A percentile compares a stretch with the other conserved stretches of the same genome.
These are phyloP conservation scores for Drosophila sordidula DNA, from an alignment of 2,888 invertebrate genomes.

Conservation along the genomic window DNA sequence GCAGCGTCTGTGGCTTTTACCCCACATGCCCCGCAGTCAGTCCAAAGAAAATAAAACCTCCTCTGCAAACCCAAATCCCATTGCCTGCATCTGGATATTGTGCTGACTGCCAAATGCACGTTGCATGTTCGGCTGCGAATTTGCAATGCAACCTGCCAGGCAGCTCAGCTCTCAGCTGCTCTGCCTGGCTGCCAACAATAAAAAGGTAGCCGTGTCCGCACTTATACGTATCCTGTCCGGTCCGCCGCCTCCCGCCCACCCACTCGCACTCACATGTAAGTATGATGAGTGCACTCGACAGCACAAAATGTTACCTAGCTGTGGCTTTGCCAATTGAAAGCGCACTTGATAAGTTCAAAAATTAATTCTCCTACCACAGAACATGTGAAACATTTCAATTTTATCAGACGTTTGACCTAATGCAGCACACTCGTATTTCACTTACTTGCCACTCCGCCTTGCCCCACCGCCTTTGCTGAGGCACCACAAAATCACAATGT, in stretches of 20 bases:
- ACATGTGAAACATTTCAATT: slow-evolving; percentile 51
- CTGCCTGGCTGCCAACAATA: slow-evolving; percentile 58
- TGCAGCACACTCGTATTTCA: slow-evolving; percentile 27
- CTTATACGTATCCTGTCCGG: slow-evolving; percentile 34
- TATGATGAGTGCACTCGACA: slow-evolving; percentile 79
- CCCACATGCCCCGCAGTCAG: slow-evolving; percentile 6
- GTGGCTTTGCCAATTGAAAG: slow-evolving; percentile 44
- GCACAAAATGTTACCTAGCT: slow-evolving; percentile 58
- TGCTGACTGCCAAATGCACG: slow-evolving; percentile 79
- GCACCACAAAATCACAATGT: slow-evolving; percentile 7
- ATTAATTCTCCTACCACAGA: slow-evolving; percentile 43
- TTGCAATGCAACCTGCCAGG: slow-evolving; percentile 76
- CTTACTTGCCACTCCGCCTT: neutral
- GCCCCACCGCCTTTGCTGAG: neutral
- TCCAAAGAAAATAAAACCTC: neutral
- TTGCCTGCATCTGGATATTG: slow-evolving; percentile 62
- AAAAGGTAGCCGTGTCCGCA: slow-evolving; percentile 56
- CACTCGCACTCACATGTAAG: slow-evolving; percentile 39
- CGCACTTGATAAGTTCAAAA: slow-evolving; percentile 56
- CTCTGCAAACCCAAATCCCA: slow-evolving; percentile 3
- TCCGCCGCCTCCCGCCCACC: neutral
- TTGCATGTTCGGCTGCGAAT: slow-evolving; percentile 74
- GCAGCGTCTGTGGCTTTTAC: slow-evolving; percentile 72
- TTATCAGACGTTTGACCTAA: slow-evolving; percentile 59
- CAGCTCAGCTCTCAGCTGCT: slow-evolving; percentile 25